Evolutionary conservation across 1,140 invertebrate genomes (phyloP), one percentile per base, ranked within the genome.

Genomic region (Stratiolaelaps scimitus): DNA sequence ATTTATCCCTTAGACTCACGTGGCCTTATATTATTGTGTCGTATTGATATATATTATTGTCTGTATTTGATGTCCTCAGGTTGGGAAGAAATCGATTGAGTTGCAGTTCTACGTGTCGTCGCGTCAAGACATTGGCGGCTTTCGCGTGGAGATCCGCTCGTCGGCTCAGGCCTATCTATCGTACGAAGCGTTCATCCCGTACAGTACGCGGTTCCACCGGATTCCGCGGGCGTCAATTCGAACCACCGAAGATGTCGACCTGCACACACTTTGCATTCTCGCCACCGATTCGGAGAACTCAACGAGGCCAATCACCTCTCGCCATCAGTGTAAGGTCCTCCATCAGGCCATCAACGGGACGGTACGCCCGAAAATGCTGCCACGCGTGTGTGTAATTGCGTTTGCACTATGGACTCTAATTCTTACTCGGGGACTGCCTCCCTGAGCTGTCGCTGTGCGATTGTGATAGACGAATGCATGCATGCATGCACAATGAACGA

Each of bases 61-160:
- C 53, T 10, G n/a, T n/a, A 45, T 45, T 45, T 45, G 19, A 23
- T 48, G 4, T 60, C 23, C 10, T 17, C 53, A 60, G 53, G 53
- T 60, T 34, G 26, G 34, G 23, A 17, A 26, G 23, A 60, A 26
- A 10, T 60, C 26, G 15, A 60, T 60, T 23, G 53, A 60, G 20
- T 26, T 60, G 26, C 53, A 60, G 34, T 60, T 60, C 23, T 60
- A 60, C 53, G 53, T 60, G 2, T 60, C 53, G 23, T 60, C 53
- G 2, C 53, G 53, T 34, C 53, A 60, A 34, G 53, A 60, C 34
- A 60, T 60, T 23, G 53, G 53, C 1, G 53, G 53, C 13, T 60
- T 60, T 34, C 53, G 53, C 53, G 20, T 60, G 2, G n/a, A 60
- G 10, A 60, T 60, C 34, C 53, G 53, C 23, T 60, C 53, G 26